A percentile compares a stretch with the other conserved stretches of the same genome.
Conservation (phyloP, 2,113 vertebrate genomes). For the Ciconia boyciana region DNA sequence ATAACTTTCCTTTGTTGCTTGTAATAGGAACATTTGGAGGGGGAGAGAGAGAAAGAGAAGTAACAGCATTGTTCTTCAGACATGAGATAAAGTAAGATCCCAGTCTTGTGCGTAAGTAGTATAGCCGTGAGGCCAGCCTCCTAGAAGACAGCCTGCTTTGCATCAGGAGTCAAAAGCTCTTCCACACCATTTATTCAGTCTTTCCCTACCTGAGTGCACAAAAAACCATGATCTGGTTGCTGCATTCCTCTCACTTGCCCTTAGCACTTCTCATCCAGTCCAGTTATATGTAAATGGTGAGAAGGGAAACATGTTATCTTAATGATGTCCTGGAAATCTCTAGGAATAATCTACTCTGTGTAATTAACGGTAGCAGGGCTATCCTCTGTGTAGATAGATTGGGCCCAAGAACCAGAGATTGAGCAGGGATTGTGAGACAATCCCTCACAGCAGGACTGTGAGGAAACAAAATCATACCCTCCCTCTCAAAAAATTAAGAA, state of each 20-base stretch:
- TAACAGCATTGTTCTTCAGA: neutral
- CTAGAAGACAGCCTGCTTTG: neutral
- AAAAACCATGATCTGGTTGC: fast-evolving
- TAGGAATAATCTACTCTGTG: neutral
- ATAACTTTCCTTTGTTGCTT: neutral
- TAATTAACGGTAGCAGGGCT: neutral
- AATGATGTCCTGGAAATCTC: neutral
- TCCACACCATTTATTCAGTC: fast-evolving
- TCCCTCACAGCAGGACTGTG: too few relatives aligned
- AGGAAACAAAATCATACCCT: neutral
- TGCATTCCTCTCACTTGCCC: neutral
- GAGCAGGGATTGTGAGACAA: neutral
- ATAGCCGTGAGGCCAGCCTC: neutral
- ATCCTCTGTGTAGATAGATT: fast-evolving
- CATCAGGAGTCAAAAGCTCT: fast-evolving
- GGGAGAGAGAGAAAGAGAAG: neutral
- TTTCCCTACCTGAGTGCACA: fast-evolving
- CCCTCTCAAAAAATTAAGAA: fast-evolving
- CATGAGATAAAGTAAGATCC: neutral
- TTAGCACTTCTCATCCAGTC: neutral
- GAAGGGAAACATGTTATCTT: fast-evolving
- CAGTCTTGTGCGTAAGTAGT: neutral
- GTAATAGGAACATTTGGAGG: neutral
- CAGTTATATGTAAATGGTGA: fast-evolving
- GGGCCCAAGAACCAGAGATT: neutral